Base-by-base conservation (phyloP, 2,888 invertebrate species). In the Monopis laevigella region DNA sequence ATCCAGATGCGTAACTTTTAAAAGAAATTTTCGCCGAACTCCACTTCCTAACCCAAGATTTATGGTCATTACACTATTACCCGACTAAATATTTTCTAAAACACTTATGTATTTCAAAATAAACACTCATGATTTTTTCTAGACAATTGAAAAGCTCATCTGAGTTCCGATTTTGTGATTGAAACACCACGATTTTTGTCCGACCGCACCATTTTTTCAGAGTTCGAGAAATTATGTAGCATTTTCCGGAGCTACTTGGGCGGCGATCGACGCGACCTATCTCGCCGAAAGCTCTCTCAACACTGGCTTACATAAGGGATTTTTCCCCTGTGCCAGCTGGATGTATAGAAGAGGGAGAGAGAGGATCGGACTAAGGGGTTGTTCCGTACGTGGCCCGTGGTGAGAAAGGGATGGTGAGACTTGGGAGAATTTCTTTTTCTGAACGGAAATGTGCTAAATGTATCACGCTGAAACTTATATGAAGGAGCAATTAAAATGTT, bases 271-370 rank as follows among this genome's bases (percentile, higher is more conserved):
- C 51, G 54, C 56, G 54, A 58, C 53, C 74, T 69, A 55, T 67
- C 57, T 50, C 39, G 43, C 56, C 26, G 21, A 39, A 43, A 52
- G 56, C 50, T 49, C 46, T 51, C 48, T 54, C 50, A 69, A 68
- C 65, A 78, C 80, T 80, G 73, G 62, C 77, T 78, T 78, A 80
- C 73, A 74, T 80, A 78, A 78, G 80, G 78, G 71, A 73, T 60
- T 64, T 56, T 56, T 59, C 65, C n/a, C 41, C 65, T 60, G 62
- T 65, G 64, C 69, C 65, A 69, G 62, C 64, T 56, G 55, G 64
- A 62, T 55, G 53, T 53, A 55, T 55, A 65, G 52, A 73, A 77
- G 51, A 60, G 19, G 5, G 66, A 65, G 77, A 78, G 51, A 51
- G 66, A 50, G 54, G 53, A 68, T 50, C 44, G 54, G 59, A 63